Conservation (phyloP, 1,140 invertebrate genomes). For the Danaus melanippus region DNA sequence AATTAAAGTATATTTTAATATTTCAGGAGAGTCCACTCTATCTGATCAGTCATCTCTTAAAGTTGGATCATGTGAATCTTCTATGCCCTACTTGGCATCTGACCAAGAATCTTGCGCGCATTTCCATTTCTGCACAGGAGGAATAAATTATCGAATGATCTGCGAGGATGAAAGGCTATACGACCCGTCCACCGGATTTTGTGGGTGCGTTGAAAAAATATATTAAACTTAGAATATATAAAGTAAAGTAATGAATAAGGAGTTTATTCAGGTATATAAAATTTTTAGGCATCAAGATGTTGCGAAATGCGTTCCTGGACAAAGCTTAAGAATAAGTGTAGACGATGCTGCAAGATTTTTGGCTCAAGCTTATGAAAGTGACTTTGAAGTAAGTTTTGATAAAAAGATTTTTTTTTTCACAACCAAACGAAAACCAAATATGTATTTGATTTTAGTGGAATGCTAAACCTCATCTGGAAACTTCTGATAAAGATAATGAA, state of each 20-base stretch:
- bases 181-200: constrained; percentile 69
- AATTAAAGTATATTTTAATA: too few species aligned
- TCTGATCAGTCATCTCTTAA: constrained; percentile 56
- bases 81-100: constrained; percentile 69
- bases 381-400: constrained; percentile 45
- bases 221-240: too few species aligned
- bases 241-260: too few species aligned
- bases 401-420: constrained; percentile 1
- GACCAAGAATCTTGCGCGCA: constrained; percentile 78
- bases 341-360: constrained; percentile 54
- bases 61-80: constrained; percentile 65
- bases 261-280: not conserved
- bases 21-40: constrained; percentile 41
- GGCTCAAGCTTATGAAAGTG: constrained; percentile 53
- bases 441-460: constrained; percentile 10
- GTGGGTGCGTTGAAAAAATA: constrained; percentile 51
- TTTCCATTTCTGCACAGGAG: constrained; percentile 79
- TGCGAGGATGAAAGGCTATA: constrained; percentile 71
- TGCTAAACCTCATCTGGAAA: constrained; percentile 9
- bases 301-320: constrained; percentile 59
- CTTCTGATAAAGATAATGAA: constrained; percentile 13
- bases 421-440: not conserved
- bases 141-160: constrained; percentile 73
- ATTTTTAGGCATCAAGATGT: constrained; percentile 55
- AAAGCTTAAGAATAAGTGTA: constrained; percentile 57